Evolutionary conservation across 2,113 vertebrate species (phyloP).

Genomic region (Oenanthe oenanthe): DNA sequence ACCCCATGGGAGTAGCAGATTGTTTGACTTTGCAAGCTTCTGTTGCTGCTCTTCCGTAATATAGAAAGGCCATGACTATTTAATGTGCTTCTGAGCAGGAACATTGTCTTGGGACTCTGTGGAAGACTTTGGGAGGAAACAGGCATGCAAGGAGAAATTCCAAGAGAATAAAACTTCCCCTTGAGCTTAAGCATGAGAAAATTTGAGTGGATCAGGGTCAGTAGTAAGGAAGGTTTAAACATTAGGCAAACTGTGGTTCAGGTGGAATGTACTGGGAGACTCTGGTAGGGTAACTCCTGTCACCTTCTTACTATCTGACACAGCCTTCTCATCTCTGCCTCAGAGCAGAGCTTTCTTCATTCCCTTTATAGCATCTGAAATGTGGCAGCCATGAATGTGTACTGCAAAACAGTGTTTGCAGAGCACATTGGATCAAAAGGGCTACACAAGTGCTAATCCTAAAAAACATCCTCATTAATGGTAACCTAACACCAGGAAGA

Average conservation of each 20-base stretch:
- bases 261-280: not conserved
- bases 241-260: not conserved
- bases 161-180: not conserved
- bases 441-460: not conserved
- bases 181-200: not conserved
- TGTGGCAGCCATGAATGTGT: not conserved
- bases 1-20: not conserved
- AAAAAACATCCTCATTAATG: not conserved
- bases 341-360: not conserved
- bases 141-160: not conserved
- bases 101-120: not conserved
- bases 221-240: not conserved
- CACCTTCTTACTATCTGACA: rapidly evolving
- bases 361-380: not conserved
- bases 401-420: not conserved
- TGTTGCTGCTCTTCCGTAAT: not conserved
- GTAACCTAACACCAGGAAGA: not conserved
- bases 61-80: not conserved
- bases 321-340: not conserved
- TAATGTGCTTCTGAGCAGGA: not conserved
- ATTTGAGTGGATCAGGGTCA: not conserved
- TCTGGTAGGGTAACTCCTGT: not conserved
- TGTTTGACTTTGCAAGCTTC: not conserved
- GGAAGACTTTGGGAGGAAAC: not conserved
- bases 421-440: not conserved